Base-by-base conservation (phyloP, 2,888 invertebrate species). In the Spicauda simplicius region DNA sequence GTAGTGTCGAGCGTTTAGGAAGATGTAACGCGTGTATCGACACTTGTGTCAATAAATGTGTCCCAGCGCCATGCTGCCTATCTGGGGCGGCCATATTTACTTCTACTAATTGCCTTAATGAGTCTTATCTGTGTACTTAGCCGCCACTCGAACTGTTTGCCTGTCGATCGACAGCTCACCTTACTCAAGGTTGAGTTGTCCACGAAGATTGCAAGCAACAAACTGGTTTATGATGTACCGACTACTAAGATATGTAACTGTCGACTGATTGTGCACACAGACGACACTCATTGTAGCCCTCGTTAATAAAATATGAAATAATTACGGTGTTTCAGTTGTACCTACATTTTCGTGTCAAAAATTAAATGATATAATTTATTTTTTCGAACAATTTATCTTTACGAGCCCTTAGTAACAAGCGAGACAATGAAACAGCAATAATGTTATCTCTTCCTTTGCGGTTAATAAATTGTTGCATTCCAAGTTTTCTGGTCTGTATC, bases 61-160 rank as follows among this genome's bases (percentile, higher is more conserved):
- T 50, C 55, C 58, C 20, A 45, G 68, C 68, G 53, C 62, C 57
- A 54, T 55, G 60, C 65, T 58, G 74, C 75, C 75, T 83, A 88
- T 84, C 84, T 85, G 81, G 88, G 88, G 77, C 86, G 81, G 76
- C 81, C 80, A 80, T 91, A 85, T 91, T 90, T 90, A 81, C 85
- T 79, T 82, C 81, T 73, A 79, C 85, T 91, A 91, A 92, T 91
- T 90, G 88, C 87, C 80, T 79, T 90, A 90, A 90, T 90, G 87
- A 87, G 85, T 77, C 80, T 86, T 88, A 88, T 87, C 86, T 88
- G 86, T 88, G 79, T 86, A 80, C 75, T 82, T 76, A 85, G 79
- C 78, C 74, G 81, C 83, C 84, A 83, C 82, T 84, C 80, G 75
- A 80, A 79, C 77, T 89, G 82, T 89, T 89, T 88, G 85, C 67